A percentile compares a stretch with the other conserved stretches of the same genome.
phyloP scores from a whole-genome alignment of 2,888 invertebrate genomes.

The Cotesia congregata region DNA sequence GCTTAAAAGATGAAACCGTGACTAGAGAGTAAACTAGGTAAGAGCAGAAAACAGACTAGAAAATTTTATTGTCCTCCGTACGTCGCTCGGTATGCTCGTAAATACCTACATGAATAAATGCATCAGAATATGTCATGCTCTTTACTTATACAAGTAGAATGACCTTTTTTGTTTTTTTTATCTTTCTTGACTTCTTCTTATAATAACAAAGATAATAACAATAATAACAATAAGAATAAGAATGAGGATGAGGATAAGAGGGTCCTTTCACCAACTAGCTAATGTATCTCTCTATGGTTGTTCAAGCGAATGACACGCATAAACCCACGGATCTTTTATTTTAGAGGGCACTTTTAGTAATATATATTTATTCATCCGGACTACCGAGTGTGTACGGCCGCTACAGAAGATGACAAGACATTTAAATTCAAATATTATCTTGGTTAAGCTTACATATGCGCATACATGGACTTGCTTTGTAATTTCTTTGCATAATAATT shows the following conservation, averaged over 20 bases:
- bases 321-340: conserved; percentile 2
- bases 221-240: too few relatives aligned
- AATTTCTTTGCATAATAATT: too few relatives aligned
- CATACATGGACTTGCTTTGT: neutral
- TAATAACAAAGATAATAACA: too few relatives aligned
- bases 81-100: conserved; percentile 31
- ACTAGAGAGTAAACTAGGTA: neutral
- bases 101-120: conserved; percentile 46
- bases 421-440: conserved; percentile 64
- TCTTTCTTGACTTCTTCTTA: too few relatives aligned
- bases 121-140: conserved; percentile 36
- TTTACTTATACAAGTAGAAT: neutral
- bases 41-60: neutral
- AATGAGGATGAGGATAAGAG: neutral
- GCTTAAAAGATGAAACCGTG: neutral
- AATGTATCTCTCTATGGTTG: neutral
- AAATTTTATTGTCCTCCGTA: neutral
- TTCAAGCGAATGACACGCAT: neutral
- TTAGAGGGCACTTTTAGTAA: conserved; percentile 17
- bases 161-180: conserved; percentile 11
- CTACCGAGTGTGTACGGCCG: neutral
- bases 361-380: neutral
- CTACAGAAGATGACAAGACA: conserved; percentile 42
- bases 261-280: neutral
- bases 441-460: conserved; percentile 42